Conservation (phyloP, 2,113 vertebrate genomes). For the Serilophus lunatus region DNA sequence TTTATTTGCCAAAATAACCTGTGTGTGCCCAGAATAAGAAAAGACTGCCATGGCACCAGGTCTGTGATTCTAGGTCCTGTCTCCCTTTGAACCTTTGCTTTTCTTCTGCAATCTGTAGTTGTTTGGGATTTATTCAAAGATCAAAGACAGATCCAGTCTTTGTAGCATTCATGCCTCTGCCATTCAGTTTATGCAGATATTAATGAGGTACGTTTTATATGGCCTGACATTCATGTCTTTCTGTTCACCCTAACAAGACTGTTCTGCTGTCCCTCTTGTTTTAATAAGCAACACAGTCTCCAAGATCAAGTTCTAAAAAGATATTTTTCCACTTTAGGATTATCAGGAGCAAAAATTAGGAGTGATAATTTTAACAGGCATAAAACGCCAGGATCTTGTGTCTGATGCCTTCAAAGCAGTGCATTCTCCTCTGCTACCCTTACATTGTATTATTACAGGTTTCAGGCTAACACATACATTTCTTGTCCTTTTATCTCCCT, state of each 20-base stretch:
- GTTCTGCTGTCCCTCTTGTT: slow-evolving; percentile 5
- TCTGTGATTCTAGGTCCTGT: neutral
- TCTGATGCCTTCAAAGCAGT: slow-evolving; percentile 24
- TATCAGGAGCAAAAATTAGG: neutral
- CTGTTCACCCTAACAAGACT: neutral
- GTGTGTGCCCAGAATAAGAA: neutral
- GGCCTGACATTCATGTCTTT: neutral
- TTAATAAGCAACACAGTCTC: neutral
- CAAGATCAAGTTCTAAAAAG: neutral
- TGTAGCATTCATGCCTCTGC: neutral
- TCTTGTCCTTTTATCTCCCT: slow-evolving; percentile 58
- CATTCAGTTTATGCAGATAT: neutral
- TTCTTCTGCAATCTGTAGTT: neutral
- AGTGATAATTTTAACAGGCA: neutral
- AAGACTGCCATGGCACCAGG: neutral
- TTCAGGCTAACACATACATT: slow-evolving; percentile 15
- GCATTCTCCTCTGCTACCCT: neutral
- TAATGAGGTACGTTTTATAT: slow-evolving; percentile 21
- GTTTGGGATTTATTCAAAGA: slow-evolving; percentile 24
- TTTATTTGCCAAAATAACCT: neutral
- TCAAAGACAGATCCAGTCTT: slow-evolving; percentile 19
- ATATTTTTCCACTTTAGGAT: neutral
- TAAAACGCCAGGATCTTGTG: neutral
- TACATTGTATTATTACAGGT: neutral
- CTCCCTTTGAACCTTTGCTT: neutral